Base-by-base conservation (phyloP, 2,113 vertebrate species). In the Atractosteus spatula region DNA sequence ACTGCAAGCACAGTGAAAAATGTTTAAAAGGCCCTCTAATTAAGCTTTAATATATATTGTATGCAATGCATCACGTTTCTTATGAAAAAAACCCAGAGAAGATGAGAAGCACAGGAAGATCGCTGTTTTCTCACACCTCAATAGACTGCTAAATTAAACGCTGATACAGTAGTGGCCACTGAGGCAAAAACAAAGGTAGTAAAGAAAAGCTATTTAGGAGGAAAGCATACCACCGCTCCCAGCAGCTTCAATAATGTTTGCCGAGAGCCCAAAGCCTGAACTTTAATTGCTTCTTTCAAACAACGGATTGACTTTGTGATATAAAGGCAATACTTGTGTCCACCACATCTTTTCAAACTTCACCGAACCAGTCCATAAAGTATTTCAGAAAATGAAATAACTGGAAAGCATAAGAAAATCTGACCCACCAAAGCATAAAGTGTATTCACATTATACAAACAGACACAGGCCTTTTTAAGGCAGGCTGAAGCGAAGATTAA, bases 231-330 rank as follows among this genome's bases (percentile, higher is more conserved):
- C 63, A 75, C 59, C 77, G 78, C 62, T 77, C 75, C 74, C 45
- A 77, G 63, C 71, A 67, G 75, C 71, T 68, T 14, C 54, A 67
- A 42, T 59, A 69, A 43, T 43, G 7, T 84, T 79, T 77, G 74
- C 2, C 65, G 68, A 80, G 74, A 75, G 68, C 55, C 17, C 69
- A 56, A 72, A 68, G 68, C 1, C 17, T 80, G 7, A 11, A 29
- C 59, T 62, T 62, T 82, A 81, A 83, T 83, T 76, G 69, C 72
- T 42, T 79, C 44, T 71, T 75, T 76, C 74, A 67, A 78, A 78
- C 62, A 76, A 4, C 13, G 41, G 66, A 77, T 78, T 71, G 55
- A 82, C 74, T 75, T 71, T 8, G 13, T 72, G 45, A 29, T 70
- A 75, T 79, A 74, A 78, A 82, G 79, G 57, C 17, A 68, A 76